These are phyloP conservation scores for Drosophila ohnishii DNA, from an alignment of 1,140 invertebrate species.

Conservation along the genomic window DNA sequence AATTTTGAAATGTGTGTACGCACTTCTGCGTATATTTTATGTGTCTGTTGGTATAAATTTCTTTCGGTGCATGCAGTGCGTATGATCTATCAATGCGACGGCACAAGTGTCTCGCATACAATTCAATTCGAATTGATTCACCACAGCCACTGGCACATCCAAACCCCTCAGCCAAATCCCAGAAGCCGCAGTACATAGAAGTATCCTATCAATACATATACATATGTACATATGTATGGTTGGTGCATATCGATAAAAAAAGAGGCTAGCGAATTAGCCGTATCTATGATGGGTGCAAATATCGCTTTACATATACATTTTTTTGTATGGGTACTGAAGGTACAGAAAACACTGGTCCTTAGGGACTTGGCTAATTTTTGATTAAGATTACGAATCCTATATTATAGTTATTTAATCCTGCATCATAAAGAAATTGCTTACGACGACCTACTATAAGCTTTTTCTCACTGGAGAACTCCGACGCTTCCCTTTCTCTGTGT, in stretches of 20 bases:
- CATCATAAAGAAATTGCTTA: neutral
- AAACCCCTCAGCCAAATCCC: neutral
- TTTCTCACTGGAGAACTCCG: neutral
- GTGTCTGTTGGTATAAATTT: neutral
- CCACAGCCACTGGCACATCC: neutral
- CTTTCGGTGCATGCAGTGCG: slow-evolving; percentile 1
- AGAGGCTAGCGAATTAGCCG: slow-evolving; percentile 56
- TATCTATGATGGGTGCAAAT: slow-evolving; percentile 38
- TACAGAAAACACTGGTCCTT: too few species aligned
- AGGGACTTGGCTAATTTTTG: neutral
- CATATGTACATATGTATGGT: neutral
- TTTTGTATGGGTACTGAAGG: neutral
- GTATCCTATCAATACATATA: slow-evolving; percentile 4
- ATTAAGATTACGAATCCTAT: too few species aligned
- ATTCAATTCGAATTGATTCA: slow-evolving; percentile 53
- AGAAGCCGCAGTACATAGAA: neutral
- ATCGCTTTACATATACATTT: neutral
- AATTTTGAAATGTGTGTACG: too few species aligned
- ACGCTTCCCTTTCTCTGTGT: slow-evolving; percentile 22
- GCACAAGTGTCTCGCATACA: slow-evolving; percentile 66
- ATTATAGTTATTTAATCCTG: neutral
- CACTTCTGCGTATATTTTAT: too few species aligned
- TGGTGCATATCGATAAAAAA: slow-evolving; percentile 64
- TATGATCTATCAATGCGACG: slow-evolving; percentile 33
- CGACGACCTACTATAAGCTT: too few species aligned